Base-by-base conservation (phyloP, 1,140 invertebrate genomes). In the Oryctes rhinoceros region DNA sequence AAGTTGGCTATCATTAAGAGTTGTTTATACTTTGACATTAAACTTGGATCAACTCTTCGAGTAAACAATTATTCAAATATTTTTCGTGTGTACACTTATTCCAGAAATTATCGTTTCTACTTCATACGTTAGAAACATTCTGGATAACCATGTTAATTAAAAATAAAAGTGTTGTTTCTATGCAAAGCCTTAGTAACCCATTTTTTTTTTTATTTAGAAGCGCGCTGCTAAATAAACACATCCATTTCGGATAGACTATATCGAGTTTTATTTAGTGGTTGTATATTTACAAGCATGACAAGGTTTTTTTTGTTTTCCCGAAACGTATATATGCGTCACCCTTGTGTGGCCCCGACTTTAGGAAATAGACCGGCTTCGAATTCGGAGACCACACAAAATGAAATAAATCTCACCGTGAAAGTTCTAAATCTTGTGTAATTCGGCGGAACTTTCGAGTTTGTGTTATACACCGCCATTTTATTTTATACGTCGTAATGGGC, bases 311-410 rank as follows among this genome's bases (percentile, higher is more conserved):
- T 62, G 53, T 62, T 62, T 62, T 62, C 20, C 53, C 53, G 53
- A 62, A 62, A 20, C 53, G 53, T 20, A 20, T 62, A 44, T 44
- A 44, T 44, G 39, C 39, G 39, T 44, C 39, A 44, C 1, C 53
- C 53, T 62, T 62, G 53, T 62, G 53, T 62, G 53, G 53, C 53
- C 49, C 53, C 53, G 53, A 62, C 53, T 62, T 62, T 62, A 18
- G 15, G 13, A 62, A 62, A 62, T 62, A 62, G 53, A 62, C 53
- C 53, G 39, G 39, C 39, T 7, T 44, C 39, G 39, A 44, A 44
- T 44, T 44, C 39, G 39, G 39, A 44, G 39, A 44, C 39, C 39
- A 62, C 53, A 62, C 53, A 20, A 62, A 62, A 62, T 20, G 15
- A 62, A 20, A 62, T 62, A 62, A 62, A 62, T 62, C 53, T 62